A percentile compares a stretch with the other conserved stretches of the same genome.
These are phyloP conservation scores for Unio delphinus DNA, from an alignment of 2,888 invertebrate species.

Conservation along the genomic window DNA sequence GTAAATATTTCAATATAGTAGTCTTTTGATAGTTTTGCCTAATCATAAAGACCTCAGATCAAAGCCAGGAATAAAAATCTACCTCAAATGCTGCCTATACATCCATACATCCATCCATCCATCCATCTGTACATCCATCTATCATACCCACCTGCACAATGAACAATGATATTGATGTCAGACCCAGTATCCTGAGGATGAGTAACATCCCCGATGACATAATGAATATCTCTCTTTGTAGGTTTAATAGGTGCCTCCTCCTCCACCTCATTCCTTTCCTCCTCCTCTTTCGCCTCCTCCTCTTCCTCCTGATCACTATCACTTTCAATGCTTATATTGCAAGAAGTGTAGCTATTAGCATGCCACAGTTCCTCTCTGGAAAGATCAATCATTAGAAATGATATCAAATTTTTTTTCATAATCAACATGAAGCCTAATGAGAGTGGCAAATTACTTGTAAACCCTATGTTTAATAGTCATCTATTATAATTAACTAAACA, in stretches of 20 bases:
- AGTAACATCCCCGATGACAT: constrained; percentile 71
- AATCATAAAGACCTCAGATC: no score
- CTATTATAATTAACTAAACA: no score
- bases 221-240: constrained; percentile 48
- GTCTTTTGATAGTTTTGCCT: no score
- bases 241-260: constrained; percentile 30
- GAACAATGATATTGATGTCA: constrained; percentile 65
- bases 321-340: constrained; percentile 48
- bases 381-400: constrained; percentile 1
- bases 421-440: no score
- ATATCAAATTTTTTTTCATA: background rate
- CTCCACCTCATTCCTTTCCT: constrained; percentile 35
- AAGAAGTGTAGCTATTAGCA: constrained; percentile 56
- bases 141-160: constrained; percentile 67
- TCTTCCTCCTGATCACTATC: constrained; percentile 43
- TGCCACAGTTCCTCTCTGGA: constrained; percentile 63
- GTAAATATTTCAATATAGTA: no score
- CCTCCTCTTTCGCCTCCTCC: constrained; percentile 18
- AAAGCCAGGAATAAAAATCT: background rate
- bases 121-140: no score
- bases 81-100: background rate
- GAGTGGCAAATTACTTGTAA: no score
- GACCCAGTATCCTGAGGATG: constrained; percentile 55
- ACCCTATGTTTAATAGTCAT: no score
- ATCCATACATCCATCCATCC: no score